These are phyloP conservation scores for Cyprinodon variegatus DNA, from an alignment of 2,113 vertebrate species.

Conservation along the genomic window DNA sequence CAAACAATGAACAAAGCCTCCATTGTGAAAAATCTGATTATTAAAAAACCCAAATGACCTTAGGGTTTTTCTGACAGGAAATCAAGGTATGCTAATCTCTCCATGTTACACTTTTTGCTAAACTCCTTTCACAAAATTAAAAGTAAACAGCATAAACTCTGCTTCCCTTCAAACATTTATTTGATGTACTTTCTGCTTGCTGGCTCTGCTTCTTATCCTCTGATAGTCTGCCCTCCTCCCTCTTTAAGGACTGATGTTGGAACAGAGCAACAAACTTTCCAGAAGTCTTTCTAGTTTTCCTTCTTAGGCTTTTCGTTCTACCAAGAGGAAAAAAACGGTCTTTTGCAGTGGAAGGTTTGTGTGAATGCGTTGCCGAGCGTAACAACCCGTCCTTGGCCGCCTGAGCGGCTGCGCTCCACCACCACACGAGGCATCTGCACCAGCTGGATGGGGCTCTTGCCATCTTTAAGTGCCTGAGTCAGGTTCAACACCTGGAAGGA, in stretches of 20 bases:
- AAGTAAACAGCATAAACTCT: not conserved
- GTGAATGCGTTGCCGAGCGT: conserved; percentile 90
- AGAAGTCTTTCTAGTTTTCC: conserved; percentile 7
- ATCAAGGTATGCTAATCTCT: conserved; percentile 33
- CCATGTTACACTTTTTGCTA: conserved; percentile 19
- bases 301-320: conserved; percentile 64
- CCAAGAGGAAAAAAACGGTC: conserved; percentile 97
- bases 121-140: conserved; percentile 18
- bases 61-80: conserved; percentile 29
- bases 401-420: conserved; percentile 88
- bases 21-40: conserved; percentile 48
- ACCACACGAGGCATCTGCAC: conserved; percentile 97
- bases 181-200: conserved; percentile 2
- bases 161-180: conserved; percentile 21
- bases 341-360: conserved; percentile 95
- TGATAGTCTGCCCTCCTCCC: conserved; percentile 1
- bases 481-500: conserved; percentile 90
- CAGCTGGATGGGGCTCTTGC: conserved; percentile 91
- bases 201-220: not conserved
- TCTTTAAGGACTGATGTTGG: conserved; percentile 2
- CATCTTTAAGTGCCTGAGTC: conserved; percentile 91
- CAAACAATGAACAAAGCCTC: conserved; percentile 54
- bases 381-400: conserved; percentile 88
- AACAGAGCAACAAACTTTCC: not conserved
- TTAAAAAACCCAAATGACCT: conserved; percentile 46